Percentiles rank a stretch among this genome's conserved stretches.
These are phyloP conservation scores for Petrolisthes cinctipes DNA, from an alignment of 2,888 invertebrate genomes.

Conservation along the genomic window DNA sequence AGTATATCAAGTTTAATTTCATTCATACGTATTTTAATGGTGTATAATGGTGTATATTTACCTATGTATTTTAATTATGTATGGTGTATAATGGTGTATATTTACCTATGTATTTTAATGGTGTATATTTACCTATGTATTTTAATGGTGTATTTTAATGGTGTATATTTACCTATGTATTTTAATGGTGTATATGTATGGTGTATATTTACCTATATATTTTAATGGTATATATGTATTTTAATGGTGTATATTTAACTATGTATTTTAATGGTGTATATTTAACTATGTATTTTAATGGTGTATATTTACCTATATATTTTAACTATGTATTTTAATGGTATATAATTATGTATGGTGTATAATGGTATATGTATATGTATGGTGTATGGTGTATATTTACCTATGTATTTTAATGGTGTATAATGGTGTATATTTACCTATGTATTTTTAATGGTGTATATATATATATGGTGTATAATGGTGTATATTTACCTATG, in stretches of 20 bases:
- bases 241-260: too few relatives aligned
- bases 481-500: too few relatives aligned
- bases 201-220: not conserved
- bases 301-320: not conserved
- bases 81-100: too few relatives aligned
- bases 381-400: conserved; percentile 19
- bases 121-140: too few relatives aligned
- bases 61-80: not conserved
- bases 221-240: not conserved
- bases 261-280: not conserved
- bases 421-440: too few relatives aligned
- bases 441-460: too few relatives aligned
- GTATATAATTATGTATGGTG: too few relatives aligned
- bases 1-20: too few relatives aligned
- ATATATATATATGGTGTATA: not conserved
- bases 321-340: too few relatives aligned
- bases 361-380: not conserved
- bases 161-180: not conserved
- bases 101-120: too few relatives aligned
- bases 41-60: not conserved
- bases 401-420: conserved; percentile 10
- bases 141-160: too few relatives aligned
- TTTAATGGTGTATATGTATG: not conserved
- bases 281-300: too few relatives aligned
- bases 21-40: not conserved